Evolutionary conservation across 2,113 vertebrate species (phyloP).

Genomic region (Struthidea cinerea): DNA sequence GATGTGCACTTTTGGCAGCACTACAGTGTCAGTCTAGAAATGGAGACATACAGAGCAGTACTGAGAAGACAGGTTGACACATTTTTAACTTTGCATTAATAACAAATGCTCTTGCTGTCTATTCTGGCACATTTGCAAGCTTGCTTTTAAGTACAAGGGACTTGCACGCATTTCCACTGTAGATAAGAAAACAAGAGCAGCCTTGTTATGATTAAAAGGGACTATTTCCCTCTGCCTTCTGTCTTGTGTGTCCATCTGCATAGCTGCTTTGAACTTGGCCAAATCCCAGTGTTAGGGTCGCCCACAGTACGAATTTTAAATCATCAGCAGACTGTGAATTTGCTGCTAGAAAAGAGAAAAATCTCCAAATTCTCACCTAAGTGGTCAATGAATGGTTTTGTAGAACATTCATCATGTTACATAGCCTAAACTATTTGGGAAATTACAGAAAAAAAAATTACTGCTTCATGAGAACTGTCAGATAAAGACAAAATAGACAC

Average conservation of each 20-base stretch:
- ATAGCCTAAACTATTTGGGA: not conserved
- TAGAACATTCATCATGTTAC: not conserved
- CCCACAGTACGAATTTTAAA: constrained; percentile 40
- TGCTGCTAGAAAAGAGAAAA: not conserved
- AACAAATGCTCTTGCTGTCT: constrained; percentile 29
- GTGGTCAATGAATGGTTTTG: not conserved
- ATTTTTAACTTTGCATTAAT: constrained; percentile 48
- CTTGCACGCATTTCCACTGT: constrained; percentile 30
- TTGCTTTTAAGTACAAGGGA: constrained; percentile 41
- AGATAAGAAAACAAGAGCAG: constrained; percentile 57
- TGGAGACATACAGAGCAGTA: not conserved
- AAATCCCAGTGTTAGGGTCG: constrained; percentile 31
- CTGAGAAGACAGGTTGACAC: constrained; percentile 20
- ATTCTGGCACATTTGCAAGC: constrained; percentile 43
- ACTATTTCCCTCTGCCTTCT: constrained; percentile 54
- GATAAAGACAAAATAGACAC: not conserved
- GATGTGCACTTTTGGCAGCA: not conserved
- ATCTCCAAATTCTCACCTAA: constrained; percentile 5
- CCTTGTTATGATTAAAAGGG: constrained; percentile 63
- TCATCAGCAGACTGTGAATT: constrained; percentile 11
- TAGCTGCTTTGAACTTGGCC: constrained; percentile 61
- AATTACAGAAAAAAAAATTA: not conserved
- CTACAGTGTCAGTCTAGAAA: not conserved
- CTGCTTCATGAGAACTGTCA: not conserved
- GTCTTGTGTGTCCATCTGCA: constrained; percentile 59